Conservation (phyloP, 2,888 invertebrate genomes). For the Ecdyonurus torrentis region DNA sequence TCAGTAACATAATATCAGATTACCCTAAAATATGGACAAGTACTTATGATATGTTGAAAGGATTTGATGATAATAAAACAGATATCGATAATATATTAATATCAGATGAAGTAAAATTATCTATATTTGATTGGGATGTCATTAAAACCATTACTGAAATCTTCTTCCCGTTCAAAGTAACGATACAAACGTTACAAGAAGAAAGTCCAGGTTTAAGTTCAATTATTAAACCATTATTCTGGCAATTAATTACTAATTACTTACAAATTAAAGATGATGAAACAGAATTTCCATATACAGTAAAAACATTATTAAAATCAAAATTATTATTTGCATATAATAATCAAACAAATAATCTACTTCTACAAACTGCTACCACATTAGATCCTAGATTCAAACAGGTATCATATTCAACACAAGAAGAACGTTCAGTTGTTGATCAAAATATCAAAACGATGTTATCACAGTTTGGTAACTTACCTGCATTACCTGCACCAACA, state of each 20-base stretch:
- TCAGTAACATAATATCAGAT: slow-evolving; percentile 18
- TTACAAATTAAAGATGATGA: slow-evolving; percentile 26
- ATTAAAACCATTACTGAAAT: not conserved
- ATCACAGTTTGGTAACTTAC: not conserved
- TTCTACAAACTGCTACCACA: slow-evolving; percentile 25
- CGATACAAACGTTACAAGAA: slow-evolving; percentile 30
- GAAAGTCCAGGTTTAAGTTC: slow-evolving; percentile 31
- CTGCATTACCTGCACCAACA: not conserved
- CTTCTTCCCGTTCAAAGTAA: slow-evolving; percentile 20
- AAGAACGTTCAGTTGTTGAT: not conserved
- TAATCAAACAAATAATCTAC: slow-evolving; percentile 23
- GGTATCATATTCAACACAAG: not conserved
- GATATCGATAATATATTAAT: not conserved
- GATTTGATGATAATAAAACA: not conserved
- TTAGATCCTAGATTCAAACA: not conserved
- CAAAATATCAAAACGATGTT: not conserved
- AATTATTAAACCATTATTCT: slow-evolving; percentile 30
- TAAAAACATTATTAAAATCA: slow-evolving; percentile 26
- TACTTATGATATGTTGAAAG: slow-evolving; percentile 29
- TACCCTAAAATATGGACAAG: slow-evolving; percentile 29
- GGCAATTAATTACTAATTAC: slow-evolving; percentile 29
- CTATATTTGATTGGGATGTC: not conserved
- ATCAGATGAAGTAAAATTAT: not conserved
- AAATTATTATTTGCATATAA: slow-evolving; percentile 22
- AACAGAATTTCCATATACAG: slow-evolving; percentile 21